phyloP scores from a whole-genome alignment of 2,113 vertebrate species.

The Noturus placidus region DNA sequence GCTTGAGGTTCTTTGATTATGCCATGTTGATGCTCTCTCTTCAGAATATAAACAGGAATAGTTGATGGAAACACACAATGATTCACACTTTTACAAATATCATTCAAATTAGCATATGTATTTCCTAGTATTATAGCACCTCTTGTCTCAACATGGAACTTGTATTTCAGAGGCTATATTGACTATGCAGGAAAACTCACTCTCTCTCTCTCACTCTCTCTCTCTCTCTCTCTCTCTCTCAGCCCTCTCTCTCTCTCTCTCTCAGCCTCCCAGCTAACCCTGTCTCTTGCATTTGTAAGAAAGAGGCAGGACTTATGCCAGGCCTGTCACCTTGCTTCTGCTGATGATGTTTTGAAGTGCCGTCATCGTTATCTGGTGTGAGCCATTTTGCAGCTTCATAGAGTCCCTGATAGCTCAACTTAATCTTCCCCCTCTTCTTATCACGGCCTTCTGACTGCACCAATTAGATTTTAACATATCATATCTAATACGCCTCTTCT shows the following conservation, averaged over 20 bases:
- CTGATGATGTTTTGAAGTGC: conserved; percentile 56
- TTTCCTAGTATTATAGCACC: neutral
- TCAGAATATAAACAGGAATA: neutral
- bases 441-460: conserved; percentile 55
- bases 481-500: conserved; percentile 44
- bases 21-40: neutral
- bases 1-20: conserved; percentile 1
- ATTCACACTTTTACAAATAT: neutral
- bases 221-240: neutral
- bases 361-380: conserved; percentile 53
- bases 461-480: conserved; percentile 59
- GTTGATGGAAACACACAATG: neutral
- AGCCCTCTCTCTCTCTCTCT: neutral
- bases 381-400: conserved; percentile 57
- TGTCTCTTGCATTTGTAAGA: conserved; percentile 2
- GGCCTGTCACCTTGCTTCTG: conserved; percentile 48
- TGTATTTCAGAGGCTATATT: neutral
- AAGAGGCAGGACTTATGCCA: conserved; percentile 38
- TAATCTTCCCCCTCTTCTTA: conserved; percentile 54
- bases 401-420: conserved; percentile 52
- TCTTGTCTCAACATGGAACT: conserved; percentile 4
- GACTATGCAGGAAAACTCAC: neutral
- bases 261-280: neutral
- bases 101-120: neutral
- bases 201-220: neutral